A percentile compares a stretch with the other conserved stretches of the same genome.
Conservation (phyloP, 2,113 vertebrate species). For the Ochotona curzoniae region DNA sequence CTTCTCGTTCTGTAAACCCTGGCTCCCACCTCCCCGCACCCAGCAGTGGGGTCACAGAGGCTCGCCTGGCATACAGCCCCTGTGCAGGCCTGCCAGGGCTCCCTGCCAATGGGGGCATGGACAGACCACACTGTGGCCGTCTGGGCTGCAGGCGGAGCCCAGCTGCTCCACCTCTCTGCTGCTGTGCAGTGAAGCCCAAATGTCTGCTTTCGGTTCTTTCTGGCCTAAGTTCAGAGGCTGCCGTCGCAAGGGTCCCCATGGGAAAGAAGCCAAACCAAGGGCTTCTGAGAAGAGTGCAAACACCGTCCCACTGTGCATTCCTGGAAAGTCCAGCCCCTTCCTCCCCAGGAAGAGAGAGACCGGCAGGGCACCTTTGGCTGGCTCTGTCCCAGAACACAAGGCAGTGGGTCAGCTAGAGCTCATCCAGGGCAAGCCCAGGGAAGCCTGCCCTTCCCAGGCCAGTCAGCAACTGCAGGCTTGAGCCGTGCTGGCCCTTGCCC, state of each 20-base stretch:
- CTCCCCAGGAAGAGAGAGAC: background rate
- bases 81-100: too few relatives aligned
- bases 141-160: background rate
- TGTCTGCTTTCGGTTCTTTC: background rate
- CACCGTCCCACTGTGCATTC: background rate
- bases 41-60: too few relatives aligned
- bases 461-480: background rate
- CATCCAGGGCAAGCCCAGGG: background rate
- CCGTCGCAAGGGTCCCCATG: background rate
- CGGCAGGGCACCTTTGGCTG: too few relatives aligned
- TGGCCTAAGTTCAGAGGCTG: too few relatives aligned
- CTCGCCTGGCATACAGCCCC: too few relatives aligned
- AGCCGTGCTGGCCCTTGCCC: slow-evolving; percentile 25
- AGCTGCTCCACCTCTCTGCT: background rate
- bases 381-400: background rate
- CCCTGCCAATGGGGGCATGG: too few relatives aligned
- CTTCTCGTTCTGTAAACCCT: too few relatives aligned
- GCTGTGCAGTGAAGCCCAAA: background rate
- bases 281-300: background rate
- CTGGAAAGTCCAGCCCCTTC: background rate
- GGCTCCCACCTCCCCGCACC: too few relatives aligned
- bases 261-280: background rate
- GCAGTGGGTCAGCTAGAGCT: background rate
- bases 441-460: background rate
- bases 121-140: background rate